phyloP scores from a whole-genome alignment of 2,888 invertebrate species.

The Acanthosepion esculentum region DNA sequence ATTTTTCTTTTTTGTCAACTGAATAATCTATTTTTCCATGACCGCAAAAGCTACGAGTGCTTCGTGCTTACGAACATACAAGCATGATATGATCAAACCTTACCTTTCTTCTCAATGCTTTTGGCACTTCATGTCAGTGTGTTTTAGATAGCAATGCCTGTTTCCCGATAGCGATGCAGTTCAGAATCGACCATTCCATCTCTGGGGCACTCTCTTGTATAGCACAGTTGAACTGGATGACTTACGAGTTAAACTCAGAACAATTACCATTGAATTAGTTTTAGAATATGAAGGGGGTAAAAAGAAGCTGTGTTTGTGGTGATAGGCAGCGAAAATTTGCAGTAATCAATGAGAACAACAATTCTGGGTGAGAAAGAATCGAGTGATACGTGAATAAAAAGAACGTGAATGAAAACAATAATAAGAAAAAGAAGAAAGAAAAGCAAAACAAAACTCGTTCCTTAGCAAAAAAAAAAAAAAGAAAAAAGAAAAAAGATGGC shows the following conservation, averaged over 20 bases:
- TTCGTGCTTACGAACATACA: background rate
- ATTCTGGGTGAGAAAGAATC: background rate
- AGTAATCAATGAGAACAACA: conserved; percentile 11
- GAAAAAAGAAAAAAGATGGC: background rate
- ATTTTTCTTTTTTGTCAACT: background rate
- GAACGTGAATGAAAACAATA: background rate
- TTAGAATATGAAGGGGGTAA: background rate
- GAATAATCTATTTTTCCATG: conserved; percentile 25
- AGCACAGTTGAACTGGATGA: background rate
- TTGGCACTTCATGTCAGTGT: conserved; percentile 7
- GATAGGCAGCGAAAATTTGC: background rate
- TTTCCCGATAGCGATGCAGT: background rate
- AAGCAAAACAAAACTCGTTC: background rate
- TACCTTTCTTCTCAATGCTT: background rate
- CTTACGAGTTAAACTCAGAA: conserved; percentile 33
- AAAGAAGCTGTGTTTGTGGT: background rate
- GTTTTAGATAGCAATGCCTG: background rate
- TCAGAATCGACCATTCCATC: background rate
- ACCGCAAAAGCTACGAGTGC: background rate
- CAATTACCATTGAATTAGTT: conserved; percentile 33
- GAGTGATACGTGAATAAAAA: background rate
- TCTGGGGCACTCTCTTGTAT: conserved; percentile 5
- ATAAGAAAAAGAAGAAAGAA: background rate
- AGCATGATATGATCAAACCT: background rate
- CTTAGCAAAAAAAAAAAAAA: background rate